Percentiles rank a stretch among this genome's conserved stretches.
Conservation (phyloP, 2,888 invertebrate species). For the Melinaea marsaeus region DNA sequence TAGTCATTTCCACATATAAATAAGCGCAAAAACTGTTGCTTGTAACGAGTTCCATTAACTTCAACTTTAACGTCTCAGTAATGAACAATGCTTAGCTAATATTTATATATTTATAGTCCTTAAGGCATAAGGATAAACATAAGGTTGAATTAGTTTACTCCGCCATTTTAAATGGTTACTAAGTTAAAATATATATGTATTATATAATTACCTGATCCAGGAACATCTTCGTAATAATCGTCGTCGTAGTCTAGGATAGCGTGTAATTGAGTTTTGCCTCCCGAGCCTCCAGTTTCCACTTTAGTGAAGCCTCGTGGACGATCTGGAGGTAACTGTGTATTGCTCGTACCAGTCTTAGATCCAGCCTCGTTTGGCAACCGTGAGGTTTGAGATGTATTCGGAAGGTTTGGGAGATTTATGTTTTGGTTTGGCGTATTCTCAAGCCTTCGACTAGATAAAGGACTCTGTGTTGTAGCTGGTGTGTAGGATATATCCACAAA, state of each 20-base stretch:
- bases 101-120: not conserved
- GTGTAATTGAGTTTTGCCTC: conserved; percentile 81
- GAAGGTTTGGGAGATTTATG: conserved; percentile 58
- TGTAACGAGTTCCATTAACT: conserved; percentile 12
- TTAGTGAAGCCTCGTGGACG: conserved; percentile 82
- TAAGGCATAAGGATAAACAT: conserved; percentile 3
- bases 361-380: conserved; percentile 52
- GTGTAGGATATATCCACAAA: conserved; percentile 61
- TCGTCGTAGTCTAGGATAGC: conserved; percentile 85
- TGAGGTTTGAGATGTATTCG: conserved; percentile 48
- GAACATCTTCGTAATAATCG: conserved; percentile 80
- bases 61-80: not conserved
- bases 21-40: conserved; percentile 12
- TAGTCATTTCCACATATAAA: conserved; percentile 5
- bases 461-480: conserved; percentile 52
- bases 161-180: not conserved
- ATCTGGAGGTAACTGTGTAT: conserved; percentile 62
- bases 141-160: not conserved
- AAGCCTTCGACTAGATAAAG: conserved; percentile 66
- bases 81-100: not conserved
- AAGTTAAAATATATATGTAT: not conserved
- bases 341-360: conserved; percentile 68
- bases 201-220: conserved; percentile 62
- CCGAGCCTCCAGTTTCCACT: conserved; percentile 77
- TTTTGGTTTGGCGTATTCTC: conserved; percentile 58